phyloP scores from a whole-genome alignment of 2,888 invertebrate species.

The Meiosimyza decipiens region DNA sequence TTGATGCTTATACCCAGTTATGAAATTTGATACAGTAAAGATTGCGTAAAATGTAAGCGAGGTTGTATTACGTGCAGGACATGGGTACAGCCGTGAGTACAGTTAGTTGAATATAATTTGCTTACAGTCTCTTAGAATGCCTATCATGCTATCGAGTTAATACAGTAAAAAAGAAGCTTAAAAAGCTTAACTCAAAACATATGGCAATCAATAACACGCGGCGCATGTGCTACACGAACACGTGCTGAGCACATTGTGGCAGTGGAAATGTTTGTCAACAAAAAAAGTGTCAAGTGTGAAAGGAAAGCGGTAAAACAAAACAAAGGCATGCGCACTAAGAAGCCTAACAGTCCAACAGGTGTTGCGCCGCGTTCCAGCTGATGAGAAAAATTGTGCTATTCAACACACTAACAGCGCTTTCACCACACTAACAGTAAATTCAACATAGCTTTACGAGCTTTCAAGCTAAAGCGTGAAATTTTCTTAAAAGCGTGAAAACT shows the following conservation, averaged over 20 bases:
- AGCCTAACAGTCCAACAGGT: conserved; percentile 57
- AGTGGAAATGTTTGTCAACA: conserved; percentile 49
- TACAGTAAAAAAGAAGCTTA: too few relatives aligned
- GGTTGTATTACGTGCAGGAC: too few relatives aligned
- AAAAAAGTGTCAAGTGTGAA: conserved; percentile 37
- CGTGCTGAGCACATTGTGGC: conserved; percentile 5
- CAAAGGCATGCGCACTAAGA: conserved; percentile 52
- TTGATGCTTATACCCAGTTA: too few relatives aligned
- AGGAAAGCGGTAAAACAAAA: conserved; percentile 45
- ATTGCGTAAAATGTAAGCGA: too few relatives aligned
- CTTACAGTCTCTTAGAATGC: too few relatives aligned
- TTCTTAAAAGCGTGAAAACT: conserved; percentile 37
- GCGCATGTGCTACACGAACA: conserved; percentile 19
- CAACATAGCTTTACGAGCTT: conserved; percentile 43
- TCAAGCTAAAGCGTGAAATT: conserved; percentile 38
- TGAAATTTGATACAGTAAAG: too few relatives aligned
- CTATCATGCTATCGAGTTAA: too few relatives aligned
- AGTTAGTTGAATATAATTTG: too few relatives aligned
- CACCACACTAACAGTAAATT: conserved; percentile 16
- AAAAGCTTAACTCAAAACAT: too few relatives aligned
- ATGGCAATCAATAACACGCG: too few relatives aligned
- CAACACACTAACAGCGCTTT: conserved; percentile 14
- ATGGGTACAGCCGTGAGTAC: too few relatives aligned
- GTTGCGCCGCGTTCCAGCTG: conserved; percentile 40
- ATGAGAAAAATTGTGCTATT: background rate